These are phyloP conservation scores for Mesembrinibis cayennensis DNA, from an alignment of 2,113 vertebrate species.

Conservation along the genomic window DNA sequence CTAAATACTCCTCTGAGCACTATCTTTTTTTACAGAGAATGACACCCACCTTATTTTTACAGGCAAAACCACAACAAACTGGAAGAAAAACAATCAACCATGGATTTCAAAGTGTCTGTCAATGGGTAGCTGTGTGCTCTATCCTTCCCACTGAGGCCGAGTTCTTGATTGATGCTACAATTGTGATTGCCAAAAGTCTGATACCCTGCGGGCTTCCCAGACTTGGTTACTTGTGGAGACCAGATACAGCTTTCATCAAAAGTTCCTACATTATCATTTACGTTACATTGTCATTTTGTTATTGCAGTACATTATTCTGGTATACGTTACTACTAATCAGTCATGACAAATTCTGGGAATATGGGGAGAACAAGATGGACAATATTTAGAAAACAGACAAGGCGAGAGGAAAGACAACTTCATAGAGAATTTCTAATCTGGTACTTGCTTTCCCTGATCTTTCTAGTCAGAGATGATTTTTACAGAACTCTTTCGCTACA, in stretches of 20 bases:
- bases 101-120: not conserved
- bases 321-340: not conserved
- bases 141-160: not conserved
- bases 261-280: not conserved
- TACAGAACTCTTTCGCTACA: not conserved
- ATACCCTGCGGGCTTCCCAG: not conserved
- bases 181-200: not conserved
- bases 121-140: not conserved
- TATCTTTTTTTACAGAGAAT: not conserved
- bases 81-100: not conserved
- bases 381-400: not conserved
- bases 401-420: not conserved
- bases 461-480: not conserved
- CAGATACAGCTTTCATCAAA: not conserved
- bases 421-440: not conserved
- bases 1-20: not conserved
- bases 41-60: not conserved
- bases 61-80: not conserved
- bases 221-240: not conserved
- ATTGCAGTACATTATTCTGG: not conserved
- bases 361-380: not conserved
- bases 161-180: not conserved
- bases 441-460: not conserved
- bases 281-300: fast-evolving
- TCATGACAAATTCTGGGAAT: not conserved